phyloP scores from a whole-genome alignment of 1,140 invertebrate genomes.

The Drosophila willistoni region DNA sequence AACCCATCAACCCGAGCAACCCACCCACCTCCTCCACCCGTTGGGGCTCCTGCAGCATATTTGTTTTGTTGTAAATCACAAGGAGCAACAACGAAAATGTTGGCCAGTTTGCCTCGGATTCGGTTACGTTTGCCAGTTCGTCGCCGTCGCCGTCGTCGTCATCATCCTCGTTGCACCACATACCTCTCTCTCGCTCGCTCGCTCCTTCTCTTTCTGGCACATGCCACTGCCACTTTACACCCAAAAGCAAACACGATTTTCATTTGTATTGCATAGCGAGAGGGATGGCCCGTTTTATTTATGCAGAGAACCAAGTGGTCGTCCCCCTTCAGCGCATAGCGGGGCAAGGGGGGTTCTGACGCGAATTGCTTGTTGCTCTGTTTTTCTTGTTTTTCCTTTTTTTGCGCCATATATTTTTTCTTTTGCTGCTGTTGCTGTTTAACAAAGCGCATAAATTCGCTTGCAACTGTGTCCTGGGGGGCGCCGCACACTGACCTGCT shows the following conservation, averaged over 20 bases:
- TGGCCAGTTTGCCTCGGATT: slow-evolving; percentile 32
- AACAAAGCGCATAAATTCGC: slow-evolving; percentile 82
- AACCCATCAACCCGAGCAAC: background rate
- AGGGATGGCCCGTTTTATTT: slow-evolving; percentile 55
- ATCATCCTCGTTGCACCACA: slow-evolving; percentile 33
- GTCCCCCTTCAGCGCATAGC: slow-evolving; percentile 28
- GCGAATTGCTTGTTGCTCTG: slow-evolving; percentile 69
- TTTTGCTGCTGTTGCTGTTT: slow-evolving; percentile 70
- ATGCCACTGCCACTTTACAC: slow-evolving; percentile 80
- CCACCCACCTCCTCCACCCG: background rate
- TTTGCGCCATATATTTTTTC: slow-evolving; percentile 21
- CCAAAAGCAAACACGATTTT: slow-evolving; percentile 76
- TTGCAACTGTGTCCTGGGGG: slow-evolving; percentile 76
- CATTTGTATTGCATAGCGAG: slow-evolving; percentile 67
- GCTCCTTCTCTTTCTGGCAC: background rate
- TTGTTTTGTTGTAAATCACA: slow-evolving; percentile 82
- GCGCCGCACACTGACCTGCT: slow-evolving; percentile 48
- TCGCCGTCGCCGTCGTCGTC: slow-evolving; percentile 5
- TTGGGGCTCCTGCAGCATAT: slow-evolving; percentile 53
- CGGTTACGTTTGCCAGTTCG: background rate
- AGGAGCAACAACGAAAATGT: slow-evolving; percentile 72
- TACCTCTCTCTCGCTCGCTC: no score
- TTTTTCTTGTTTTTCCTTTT: slow-evolving; percentile 64
- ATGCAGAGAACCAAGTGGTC: slow-evolving; percentile 67
- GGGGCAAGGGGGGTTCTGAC: background rate